Conservation (phyloP, 2,888 invertebrate genomes). For the Eristalis intricaria region DNA sequence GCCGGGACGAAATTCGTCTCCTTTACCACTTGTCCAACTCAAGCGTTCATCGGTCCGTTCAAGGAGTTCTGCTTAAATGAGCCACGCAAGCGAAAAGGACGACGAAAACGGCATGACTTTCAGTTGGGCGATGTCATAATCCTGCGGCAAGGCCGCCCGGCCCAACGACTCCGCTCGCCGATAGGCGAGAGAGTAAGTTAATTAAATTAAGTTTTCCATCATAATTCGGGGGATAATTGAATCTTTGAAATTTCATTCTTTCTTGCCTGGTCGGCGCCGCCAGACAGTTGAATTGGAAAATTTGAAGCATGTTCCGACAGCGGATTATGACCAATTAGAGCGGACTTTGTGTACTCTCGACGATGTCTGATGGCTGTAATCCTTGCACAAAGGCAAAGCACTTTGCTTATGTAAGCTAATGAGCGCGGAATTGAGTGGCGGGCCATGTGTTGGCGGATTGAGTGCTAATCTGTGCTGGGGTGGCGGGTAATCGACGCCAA, state of each 20-base stretch:
- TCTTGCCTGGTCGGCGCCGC: background rate
- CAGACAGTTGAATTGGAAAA: background rate
- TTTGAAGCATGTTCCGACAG: background rate
- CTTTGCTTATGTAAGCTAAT: background rate
- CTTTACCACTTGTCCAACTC: background rate
- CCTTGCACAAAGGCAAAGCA: background rate
- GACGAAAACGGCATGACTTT: conserved; percentile 17
- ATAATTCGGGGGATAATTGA: conserved; percentile 33
- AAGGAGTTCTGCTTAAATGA: conserved; percentile 37
- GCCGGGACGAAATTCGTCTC: background rate
- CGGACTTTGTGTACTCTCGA: background rate
- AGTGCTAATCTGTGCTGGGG: background rate
- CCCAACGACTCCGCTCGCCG: background rate
- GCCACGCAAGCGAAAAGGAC: background rate
- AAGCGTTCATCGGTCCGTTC: conserved; percentile 6
- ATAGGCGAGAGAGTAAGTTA: conserved; percentile 5
- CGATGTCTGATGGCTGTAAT: background rate
- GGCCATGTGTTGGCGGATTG: background rate
- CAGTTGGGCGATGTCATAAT: conserved; percentile 31
- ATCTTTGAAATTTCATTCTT: background rate
- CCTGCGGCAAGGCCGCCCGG: background rate
- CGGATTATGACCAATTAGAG: conserved; percentile 1
- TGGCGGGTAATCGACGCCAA: background rate
- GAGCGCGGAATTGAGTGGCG: background rate
- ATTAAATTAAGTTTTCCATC: conserved; percentile 41